phyloP scores from a whole-genome alignment of 2,888 invertebrate genomes.

The Xanthia icteritia region DNA sequence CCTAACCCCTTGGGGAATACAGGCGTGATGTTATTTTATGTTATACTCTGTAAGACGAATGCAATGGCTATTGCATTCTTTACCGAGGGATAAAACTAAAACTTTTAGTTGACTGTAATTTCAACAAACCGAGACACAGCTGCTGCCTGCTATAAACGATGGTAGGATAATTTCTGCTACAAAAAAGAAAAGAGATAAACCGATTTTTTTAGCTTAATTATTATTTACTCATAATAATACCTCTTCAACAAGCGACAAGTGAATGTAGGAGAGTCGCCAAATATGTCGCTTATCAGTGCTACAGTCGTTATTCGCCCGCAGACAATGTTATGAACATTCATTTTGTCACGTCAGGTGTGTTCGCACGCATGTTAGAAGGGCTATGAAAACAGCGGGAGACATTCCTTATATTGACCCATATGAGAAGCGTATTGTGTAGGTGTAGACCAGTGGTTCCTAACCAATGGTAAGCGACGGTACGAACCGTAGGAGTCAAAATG shows the following conservation, averaged over 20 bases:
- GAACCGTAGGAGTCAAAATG: no score
- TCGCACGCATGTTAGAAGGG: constrained; percentile 60
- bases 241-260: constrained; percentile 10
- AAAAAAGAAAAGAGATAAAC: no score
- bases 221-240: constrained; percentile 15
- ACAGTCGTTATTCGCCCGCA: constrained; percentile 53
- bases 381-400: constrained; percentile 39
- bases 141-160: no score
- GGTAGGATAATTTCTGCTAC: no score
- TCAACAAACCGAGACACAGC: no score
- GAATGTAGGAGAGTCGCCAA: constrained; percentile 44
- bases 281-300: constrained; percentile 62
- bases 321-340: constrained; percentile 68
- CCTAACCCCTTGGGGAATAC: no score
- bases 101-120: no score
- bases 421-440: background rate
- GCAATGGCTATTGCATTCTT: no score
- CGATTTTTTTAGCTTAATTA: background rate
- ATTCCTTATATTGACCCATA: constrained; percentile 3
- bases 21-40: no score
- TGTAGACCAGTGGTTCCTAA: background rate
- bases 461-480: no score
- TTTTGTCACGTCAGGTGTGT: constrained; percentile 65
- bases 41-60: no score
- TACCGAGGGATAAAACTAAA: no score